Evolutionary conservation across 37 sponge, comb jelly and placozoan species (phyloP).

Genomic region (Halisarca cf. caerulea): DNA sequence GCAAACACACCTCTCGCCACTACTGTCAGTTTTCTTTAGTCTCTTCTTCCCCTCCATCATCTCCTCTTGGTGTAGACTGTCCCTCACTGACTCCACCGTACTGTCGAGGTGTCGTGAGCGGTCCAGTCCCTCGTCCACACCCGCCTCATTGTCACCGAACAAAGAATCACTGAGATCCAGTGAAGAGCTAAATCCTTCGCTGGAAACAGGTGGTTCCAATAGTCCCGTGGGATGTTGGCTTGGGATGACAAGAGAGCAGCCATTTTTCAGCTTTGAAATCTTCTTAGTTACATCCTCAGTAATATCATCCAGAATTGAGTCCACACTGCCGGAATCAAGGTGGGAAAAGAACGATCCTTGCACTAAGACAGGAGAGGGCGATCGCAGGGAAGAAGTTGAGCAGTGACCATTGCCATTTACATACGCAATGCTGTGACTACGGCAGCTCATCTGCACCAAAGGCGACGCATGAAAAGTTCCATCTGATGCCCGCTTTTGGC

Average conservation of each 20-base stretch:
- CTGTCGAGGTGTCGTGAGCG: not conserved
- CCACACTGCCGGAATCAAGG: constrained; percentile 6
- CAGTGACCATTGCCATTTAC: not conserved
- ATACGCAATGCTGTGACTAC: not conserved
- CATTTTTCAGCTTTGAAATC: constrained; percentile 3
- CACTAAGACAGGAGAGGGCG: constrained; percentile 18
- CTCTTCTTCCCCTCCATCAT: too few species aligned
- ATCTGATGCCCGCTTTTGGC: not conserved
- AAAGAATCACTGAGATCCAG: constrained; percentile 31
- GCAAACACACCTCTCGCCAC: too few species aligned
- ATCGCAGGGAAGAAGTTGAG: constrained; percentile 10
- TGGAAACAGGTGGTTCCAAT: constrained; percentile 7
- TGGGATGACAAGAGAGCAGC: not conserved
- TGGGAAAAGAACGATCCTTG: constrained; percentile 2
- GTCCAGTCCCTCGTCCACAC: not conserved
- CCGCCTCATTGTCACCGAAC: not conserved
- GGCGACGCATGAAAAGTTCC: not conserved
- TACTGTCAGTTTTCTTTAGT: too few species aligned
- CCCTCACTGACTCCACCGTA: not conserved
- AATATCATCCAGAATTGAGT: constrained; percentile 29
- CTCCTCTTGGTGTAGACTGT: not conserved
- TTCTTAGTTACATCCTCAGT: not conserved
- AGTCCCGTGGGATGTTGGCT: not conserved
- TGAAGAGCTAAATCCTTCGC: constrained; percentile 21
- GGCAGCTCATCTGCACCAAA: not conserved